Evolutionary conservation across 2,888 invertebrate species (phyloP).

Genomic region (Gymnosoma rotundatum): DNA sequence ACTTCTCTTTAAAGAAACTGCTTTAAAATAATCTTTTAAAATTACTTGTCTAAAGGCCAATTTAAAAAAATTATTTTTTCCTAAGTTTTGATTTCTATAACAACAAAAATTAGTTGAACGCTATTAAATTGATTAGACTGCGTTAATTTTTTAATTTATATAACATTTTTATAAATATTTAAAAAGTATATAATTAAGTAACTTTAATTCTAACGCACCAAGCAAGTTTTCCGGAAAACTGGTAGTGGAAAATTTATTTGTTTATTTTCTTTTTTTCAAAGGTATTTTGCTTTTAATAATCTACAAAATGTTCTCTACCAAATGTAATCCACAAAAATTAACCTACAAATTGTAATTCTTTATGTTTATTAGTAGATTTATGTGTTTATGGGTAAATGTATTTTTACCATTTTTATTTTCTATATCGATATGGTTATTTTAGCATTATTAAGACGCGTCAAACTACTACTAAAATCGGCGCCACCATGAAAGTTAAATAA

Average conservation of each 20-base stretch:
- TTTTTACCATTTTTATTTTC: constrained; percentile 70
- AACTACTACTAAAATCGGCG: constrained; percentile 69
- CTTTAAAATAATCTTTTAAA: no score
- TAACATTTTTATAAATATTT: no score
- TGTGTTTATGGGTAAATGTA: constrained; percentile 70
- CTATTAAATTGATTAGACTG: no score
- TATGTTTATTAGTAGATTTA: constrained; percentile 32
- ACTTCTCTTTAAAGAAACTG: no score
- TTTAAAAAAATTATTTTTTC: no score
- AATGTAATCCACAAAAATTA: background rate
- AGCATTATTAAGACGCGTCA: constrained; percentile 70
- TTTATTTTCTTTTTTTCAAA: constrained; percentile 38
- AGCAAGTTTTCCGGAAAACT: background rate
- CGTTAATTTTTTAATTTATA: no score
- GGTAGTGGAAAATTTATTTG: background rate
- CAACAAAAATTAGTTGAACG: no score
- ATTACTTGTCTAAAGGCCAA: no score
- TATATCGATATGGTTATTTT: constrained; percentile 61
- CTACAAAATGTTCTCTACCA: background rate
- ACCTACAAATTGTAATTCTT: constrained; percentile 32
- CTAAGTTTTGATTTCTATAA: no score
- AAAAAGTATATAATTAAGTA: no score
- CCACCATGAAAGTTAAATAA: constrained; percentile 62
- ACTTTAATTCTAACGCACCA: no score
- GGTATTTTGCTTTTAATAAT: constrained; percentile 49